phyloP scores from a whole-genome alignment of 2,888 invertebrate species.

The Oasisia sp. region DNA sequence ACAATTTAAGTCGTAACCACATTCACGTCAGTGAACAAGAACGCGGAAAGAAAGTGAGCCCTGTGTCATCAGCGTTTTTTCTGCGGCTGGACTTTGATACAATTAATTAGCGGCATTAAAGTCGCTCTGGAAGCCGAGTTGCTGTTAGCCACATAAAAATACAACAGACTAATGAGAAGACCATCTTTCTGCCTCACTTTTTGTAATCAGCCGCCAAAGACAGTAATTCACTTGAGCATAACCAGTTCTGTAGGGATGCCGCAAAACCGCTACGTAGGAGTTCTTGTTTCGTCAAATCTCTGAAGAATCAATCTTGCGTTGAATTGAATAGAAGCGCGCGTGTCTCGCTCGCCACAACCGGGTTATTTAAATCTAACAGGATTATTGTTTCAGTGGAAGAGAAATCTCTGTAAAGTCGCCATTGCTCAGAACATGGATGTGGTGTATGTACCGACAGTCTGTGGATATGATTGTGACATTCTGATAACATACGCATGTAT shows the following conservation, averaged over 20 bases:
- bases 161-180: neutral
- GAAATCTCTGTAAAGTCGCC: neutral
- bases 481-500: too few species aligned
- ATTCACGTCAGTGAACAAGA: neutral
- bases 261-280: neutral
- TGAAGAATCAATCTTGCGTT: neutral
- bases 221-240: neutral
- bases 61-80: neutral
- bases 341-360: neutral
- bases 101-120: conserved; percentile 10
- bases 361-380: neutral
- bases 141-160: neutral
- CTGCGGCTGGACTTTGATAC: neutral
- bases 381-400: neutral
- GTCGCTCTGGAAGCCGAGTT: neutral
- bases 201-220: neutral
- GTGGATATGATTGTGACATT: neutral
- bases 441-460: neutral
- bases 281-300: neutral
- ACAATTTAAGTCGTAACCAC: neutral
- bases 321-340: neutral
- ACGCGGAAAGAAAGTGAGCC: neutral
- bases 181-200: neutral
- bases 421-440: too few species aligned
- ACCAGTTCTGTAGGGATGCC: neutral